phyloP scores from a whole-genome alignment of 2,888 invertebrate species.

The Pristionchus entomophagus region DNA sequence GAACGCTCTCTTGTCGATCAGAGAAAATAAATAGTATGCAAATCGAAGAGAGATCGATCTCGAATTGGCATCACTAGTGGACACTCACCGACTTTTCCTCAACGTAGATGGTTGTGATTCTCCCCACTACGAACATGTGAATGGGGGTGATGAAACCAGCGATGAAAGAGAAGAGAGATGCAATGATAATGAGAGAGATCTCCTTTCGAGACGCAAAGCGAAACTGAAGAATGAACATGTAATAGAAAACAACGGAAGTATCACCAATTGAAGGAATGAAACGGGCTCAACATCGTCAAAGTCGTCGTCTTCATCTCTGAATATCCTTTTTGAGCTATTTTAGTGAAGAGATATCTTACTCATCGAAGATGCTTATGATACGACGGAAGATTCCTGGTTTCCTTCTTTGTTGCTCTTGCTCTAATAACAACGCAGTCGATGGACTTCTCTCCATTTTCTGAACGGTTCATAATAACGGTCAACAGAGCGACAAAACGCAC shows the following conservation, averaged over 20 bases:
- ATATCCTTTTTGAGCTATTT: background rate
- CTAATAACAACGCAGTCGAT: background rate
- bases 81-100: background rate
- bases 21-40: too few relatives aligned
- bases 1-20: too few relatives aligned
- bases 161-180: background rate
- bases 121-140: constrained; percentile 15
- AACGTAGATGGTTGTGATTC: constrained; percentile 1
- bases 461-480: background rate
- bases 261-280: constrained; percentile 1
- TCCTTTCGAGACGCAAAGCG: background rate
- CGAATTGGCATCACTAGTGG: too few relatives aligned
- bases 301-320: background rate
- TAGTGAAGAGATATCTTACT: background rate
- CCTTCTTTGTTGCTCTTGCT: background rate
- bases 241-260: background rate
- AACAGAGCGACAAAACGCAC: background rate
- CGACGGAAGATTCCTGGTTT: background rate
- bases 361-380: background rate
- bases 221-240: background rate
- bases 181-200: background rate
- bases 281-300: background rate
- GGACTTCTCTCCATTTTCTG: background rate
- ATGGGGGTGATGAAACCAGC: constrained; percentile 23
- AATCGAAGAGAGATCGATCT: too few relatives aligned